These are phyloP conservation scores for Xestia sexstrigata DNA, from an alignment of 2,888 invertebrate genomes.

Conservation along the genomic window DNA sequence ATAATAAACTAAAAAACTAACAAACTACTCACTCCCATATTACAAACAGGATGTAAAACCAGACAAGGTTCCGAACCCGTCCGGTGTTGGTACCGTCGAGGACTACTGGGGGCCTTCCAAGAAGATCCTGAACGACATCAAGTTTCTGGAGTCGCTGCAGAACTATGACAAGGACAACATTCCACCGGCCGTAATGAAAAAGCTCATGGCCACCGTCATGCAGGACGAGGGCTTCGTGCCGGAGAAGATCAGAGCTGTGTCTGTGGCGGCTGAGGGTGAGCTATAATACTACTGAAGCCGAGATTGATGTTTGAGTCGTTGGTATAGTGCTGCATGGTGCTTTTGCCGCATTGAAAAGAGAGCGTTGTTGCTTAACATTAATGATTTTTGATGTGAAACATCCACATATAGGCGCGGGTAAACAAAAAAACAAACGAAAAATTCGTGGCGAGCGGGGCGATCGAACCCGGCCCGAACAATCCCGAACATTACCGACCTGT, in stretches of 20 bases:
- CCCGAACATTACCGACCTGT: no score
- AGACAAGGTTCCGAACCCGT: slow-evolving; percentile 95
- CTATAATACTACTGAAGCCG: no score
- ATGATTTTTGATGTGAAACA: no score
- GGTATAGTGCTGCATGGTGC: background rate
- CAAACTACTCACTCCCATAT: background rate
- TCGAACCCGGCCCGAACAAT: no score
- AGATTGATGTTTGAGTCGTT: background rate
- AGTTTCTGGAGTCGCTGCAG: slow-evolving; percentile 96
- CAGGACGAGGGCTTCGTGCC: slow-evolving; percentile 97
- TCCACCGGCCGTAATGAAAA: slow-evolving; percentile 95
- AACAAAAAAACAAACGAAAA: no score
- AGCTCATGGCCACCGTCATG: slow-evolving; percentile 95
- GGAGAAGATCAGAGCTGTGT: slow-evolving; percentile 96
- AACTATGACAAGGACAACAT: slow-evolving; percentile 98
- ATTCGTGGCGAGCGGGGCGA: no score
- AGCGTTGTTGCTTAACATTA: background rate
- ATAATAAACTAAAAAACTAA: no score
- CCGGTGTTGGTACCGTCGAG: slow-evolving; percentile 95
- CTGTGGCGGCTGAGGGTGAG: slow-evolving; percentile 96
- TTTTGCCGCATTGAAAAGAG: background rate
- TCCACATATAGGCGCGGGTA: no score
- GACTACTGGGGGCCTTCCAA: slow-evolving; percentile 98
- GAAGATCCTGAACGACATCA: slow-evolving; percentile 96
- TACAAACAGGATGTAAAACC: slow-evolving; percentile 94